These are phyloP conservation scores for Mycalesis mineus DNA, from an alignment of 2,888 invertebrate genomes.

Conservation along the genomic window DNA sequence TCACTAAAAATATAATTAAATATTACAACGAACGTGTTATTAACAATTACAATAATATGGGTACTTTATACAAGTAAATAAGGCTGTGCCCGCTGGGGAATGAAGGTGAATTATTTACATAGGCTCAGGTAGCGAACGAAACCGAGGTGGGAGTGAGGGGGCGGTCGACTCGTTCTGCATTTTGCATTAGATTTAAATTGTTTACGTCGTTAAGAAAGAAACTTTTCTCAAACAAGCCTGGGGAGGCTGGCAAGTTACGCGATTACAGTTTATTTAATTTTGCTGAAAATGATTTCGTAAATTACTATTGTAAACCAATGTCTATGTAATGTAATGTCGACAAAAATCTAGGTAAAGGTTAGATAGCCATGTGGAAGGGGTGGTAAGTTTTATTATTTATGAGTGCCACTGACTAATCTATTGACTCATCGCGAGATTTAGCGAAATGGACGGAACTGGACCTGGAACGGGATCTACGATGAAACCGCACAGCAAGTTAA, in stretches of 20 bases:
- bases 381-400: too few relatives aligned
- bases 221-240: conserved; percentile 51
- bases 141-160: conserved; percentile 34
- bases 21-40: background rate
- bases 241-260: conserved; percentile 46
- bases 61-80: conserved; percentile 10
- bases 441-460: too few relatives aligned
- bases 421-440: too few relatives aligned
- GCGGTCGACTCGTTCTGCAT: conserved; percentile 60
- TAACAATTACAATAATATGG: conserved; percentile 5
- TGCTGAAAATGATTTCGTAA: conserved; percentile 30
- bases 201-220: conserved; percentile 76
- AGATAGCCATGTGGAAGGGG: too few relatives aligned
- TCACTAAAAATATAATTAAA: background rate
- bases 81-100: conserved; percentile 31
- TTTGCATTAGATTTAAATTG: conserved; percentile 77
- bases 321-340: too few relatives aligned
- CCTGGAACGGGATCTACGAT: too few relatives aligned
- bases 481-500: too few relatives aligned
- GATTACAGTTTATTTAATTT: conserved; percentile 46
- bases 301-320: too few relatives aligned
- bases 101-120: conserved; percentile 67
- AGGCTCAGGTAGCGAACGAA: conserved; percentile 48
- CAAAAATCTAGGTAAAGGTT: too few relatives aligned
- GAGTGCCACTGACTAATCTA: too few relatives aligned